A percentile compares a stretch with the other conserved stretches of the same genome.
These are phyloP conservation scores for Mirounga angustirostris DNA, from an alignment of 2,113 vertebrate species.

Conservation along the genomic window DNA sequence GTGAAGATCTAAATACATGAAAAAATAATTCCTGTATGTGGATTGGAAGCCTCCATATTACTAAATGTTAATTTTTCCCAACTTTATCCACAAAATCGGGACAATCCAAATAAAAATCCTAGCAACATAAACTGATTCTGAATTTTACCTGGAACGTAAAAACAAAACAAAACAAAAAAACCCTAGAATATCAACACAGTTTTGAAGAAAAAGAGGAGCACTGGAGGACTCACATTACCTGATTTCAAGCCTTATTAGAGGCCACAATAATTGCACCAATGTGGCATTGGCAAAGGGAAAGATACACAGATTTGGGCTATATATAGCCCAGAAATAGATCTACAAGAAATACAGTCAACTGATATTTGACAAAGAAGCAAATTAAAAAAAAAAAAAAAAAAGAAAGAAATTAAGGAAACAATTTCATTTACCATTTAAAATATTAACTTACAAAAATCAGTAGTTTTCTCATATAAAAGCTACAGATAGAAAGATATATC, in stretches of 20 bases:
- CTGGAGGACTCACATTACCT: not conserved
- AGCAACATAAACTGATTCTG: not conserved
- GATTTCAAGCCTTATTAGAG: not conserved
- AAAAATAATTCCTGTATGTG: not conserved
- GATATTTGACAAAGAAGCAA: not conserved
- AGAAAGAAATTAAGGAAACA: not conserved
- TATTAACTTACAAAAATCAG: not conserved
- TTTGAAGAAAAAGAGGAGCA: not conserved
- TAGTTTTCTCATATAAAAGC: not conserved
- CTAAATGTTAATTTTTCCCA: not conserved
- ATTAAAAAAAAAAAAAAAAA: not conserved
- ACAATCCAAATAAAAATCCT: not conserved
- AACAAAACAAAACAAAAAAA: not conserved
- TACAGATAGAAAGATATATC: not conserved
- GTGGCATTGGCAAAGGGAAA: not conserved
- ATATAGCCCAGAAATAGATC: not conserved
- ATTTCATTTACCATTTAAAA: not conserved
- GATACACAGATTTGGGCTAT: not conserved
- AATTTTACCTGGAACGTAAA: not conserved
- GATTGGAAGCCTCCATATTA: not conserved
- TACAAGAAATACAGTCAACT: not conserved
- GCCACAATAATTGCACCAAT: not conserved
- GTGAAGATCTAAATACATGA: not conserved
- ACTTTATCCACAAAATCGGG: not conserved
- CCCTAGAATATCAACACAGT: not conserved